phyloP scores from a whole-genome alignment of 1,140 invertebrate species.

The Drosophila suzukii region DNA sequence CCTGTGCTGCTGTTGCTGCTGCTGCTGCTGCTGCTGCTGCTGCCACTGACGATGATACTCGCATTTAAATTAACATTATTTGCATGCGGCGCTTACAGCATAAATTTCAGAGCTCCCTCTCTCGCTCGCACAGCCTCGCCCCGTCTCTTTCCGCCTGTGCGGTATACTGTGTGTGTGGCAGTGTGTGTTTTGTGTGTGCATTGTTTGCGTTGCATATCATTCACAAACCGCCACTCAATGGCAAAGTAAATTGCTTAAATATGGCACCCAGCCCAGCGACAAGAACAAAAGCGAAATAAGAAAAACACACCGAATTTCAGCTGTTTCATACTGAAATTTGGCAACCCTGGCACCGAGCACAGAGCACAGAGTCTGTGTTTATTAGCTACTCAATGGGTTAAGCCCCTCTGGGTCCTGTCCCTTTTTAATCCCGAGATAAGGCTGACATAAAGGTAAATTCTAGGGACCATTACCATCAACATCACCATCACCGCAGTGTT shows the following conservation, averaged over 20 bases:
- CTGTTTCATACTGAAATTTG: constrained; percentile 13
- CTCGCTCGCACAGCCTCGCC: not conserved
- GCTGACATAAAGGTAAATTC: constrained; percentile 7
- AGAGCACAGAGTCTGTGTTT: not conserved
- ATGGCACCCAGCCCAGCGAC: constrained; percentile 26
- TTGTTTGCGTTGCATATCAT: constrained; percentile 58
- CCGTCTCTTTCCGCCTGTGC: not conserved
- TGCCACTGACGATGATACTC: constrained; percentile 72
- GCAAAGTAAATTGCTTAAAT: constrained; percentile 59
- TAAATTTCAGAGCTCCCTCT: constrained; percentile 62
- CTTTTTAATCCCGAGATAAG: constrained; percentile 14
- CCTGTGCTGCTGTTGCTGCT: constrained; percentile 22
- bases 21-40: constrained; percentile 21
- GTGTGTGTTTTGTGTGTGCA: constrained; percentile 10
- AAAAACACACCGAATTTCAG: constrained; percentile 16
- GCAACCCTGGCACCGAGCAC: not conserved
- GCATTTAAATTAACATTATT: constrained; percentile 82
- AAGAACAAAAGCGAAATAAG: constrained; percentile 19
- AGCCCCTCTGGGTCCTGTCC: not conserved
- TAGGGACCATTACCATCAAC: not conserved
- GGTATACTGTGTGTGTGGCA: not conserved
- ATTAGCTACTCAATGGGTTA: constrained; percentile 10
- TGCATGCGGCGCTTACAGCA: constrained; percentile 79
- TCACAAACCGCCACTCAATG: constrained; percentile 56
- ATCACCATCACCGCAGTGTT: not conserved